Base-by-base conservation (phyloP, 2,888 invertebrate genomes). In the Diplazon laetatorius region DNA sequence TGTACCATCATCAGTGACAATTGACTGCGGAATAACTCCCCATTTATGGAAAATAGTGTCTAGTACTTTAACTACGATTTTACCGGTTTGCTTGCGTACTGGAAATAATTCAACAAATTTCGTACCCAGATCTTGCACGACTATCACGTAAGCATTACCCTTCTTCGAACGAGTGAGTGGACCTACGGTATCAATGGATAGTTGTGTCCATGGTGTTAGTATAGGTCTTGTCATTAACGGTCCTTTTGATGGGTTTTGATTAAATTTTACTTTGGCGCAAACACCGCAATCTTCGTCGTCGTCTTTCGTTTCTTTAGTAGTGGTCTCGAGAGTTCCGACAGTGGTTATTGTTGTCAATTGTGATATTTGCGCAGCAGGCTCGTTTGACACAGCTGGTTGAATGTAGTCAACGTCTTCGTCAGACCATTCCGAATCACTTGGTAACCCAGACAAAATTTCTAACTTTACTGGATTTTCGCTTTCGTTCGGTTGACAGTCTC, bases 31-130 rank as follows among this genome's bases (percentile, higher is more conserved):
- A 5, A 48, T 30, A 22, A 35, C 25, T 35, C 75, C 76, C 69
- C 71, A 76, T 22, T 50, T 20, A 12, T 68, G 52, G 18, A 69
- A 76, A 8, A 79, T 44, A 12, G 9, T 48, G 10, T 66, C 69
- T 18, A 71, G 35, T 1, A 30, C 9, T 70, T 52, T 69, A 12
- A 65, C 69, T 1, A 76, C 65, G 2, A 14, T 16, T 46, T 72
- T 69, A 3, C 65, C 76, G 0, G 68, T 73, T 30, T 63, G 55
- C 6, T 73, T 20, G 0, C 52, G 14, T 0, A 74, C 35, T 0
- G 76, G 73, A 12, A 69, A 73, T 0, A 74, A 12, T 65, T 73
- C 73, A 37, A 80, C n/a, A 22, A 55, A 74, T 30, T 73, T 69
- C 0, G 73, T 76, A 12, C 65, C 57, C 1, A 66, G 22, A 16